Percentiles rank a stretch among this genome's conserved stretches.
Evolutionary conservation across 2,113 vertebrate genomes (phyloP).

Genomic region (Chroicocephalus ridibundus): DNA sequence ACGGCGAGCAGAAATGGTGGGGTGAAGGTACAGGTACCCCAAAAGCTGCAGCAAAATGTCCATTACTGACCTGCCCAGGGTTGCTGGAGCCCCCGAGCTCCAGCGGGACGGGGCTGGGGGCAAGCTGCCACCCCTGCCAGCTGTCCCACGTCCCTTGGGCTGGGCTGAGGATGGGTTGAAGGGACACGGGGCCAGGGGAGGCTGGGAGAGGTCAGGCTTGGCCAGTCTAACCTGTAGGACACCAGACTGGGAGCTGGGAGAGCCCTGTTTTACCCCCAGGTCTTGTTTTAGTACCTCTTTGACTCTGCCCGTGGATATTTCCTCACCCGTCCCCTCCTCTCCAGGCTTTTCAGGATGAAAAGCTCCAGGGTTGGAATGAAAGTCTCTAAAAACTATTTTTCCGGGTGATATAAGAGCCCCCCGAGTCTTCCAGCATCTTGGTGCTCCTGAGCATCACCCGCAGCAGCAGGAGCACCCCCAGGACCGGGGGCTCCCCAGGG

Average conservation of each 20-base stretch:
- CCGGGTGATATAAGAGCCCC: accelerated
- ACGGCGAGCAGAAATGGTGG: accelerated
- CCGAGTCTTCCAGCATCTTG: neutral
- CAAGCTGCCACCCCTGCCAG: neutral
- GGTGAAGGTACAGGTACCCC: accelerated
- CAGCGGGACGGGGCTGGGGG: accelerated
- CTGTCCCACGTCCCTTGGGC: accelerated
- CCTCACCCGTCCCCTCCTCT: accelerated
- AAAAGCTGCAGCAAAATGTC: accelerated
- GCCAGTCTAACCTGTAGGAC: neutral
- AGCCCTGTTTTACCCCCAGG: neutral
- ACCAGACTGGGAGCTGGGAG: neutral
- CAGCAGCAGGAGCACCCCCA: neutral
- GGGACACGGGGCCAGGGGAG: accelerated
- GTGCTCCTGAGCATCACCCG: neutral
- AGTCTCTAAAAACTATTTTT: neutral
- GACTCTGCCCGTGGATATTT: neutral
- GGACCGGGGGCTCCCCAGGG: neutral
- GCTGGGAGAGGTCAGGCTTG: too few species aligned
- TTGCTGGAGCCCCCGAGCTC: neutral
- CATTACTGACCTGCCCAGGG: accelerated
- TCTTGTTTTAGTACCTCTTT: neutral
- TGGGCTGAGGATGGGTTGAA: neutral
- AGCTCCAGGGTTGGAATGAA: neutral
- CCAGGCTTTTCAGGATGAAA: neutral